A percentile compares a stretch with the other conserved stretches of the same genome.
Conservation (phyloP, 2,113 vertebrate species). For the Uria lomvia region DNA sequence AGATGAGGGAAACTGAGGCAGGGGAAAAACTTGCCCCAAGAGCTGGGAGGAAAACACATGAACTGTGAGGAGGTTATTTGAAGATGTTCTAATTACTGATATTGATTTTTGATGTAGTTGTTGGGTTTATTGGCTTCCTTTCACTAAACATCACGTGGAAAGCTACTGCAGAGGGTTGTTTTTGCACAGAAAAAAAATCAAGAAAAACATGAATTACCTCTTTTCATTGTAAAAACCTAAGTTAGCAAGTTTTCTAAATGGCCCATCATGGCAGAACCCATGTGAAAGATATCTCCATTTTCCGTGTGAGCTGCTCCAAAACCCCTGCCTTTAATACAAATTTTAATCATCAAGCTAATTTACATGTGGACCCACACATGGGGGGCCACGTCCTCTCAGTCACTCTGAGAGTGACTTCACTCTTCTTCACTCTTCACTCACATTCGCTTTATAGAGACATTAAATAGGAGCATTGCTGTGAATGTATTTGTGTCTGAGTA, state of each 20-base stretch:
- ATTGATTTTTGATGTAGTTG: background rate
- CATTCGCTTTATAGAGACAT: background rate
- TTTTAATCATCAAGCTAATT: background rate
- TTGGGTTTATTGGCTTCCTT: background rate
- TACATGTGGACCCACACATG: background rate
- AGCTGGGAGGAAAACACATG: background rate
- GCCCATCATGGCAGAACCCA: background rate
- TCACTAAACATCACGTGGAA: background rate
- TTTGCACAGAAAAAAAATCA: background rate
- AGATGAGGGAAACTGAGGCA: background rate
- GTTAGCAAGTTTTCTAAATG: background rate
- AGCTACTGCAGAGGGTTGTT: background rate
- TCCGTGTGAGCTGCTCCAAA: background rate
- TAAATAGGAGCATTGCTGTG: background rate
- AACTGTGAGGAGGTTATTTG: background rate
- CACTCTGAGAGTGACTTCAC: no score
- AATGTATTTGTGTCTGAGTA: background rate
- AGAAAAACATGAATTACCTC: no score
- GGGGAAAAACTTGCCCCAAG: accelerated
- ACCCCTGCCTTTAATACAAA: background rate
- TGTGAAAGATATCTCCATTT: accelerated
- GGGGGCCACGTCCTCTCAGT: background rate
- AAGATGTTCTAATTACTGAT: background rate
- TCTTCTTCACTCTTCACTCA: background rate
- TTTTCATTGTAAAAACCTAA: background rate